Evolutionary conservation across 2,113 vertebrate genomes (phyloP).

Genomic region (Albula glossodonta): DNA sequence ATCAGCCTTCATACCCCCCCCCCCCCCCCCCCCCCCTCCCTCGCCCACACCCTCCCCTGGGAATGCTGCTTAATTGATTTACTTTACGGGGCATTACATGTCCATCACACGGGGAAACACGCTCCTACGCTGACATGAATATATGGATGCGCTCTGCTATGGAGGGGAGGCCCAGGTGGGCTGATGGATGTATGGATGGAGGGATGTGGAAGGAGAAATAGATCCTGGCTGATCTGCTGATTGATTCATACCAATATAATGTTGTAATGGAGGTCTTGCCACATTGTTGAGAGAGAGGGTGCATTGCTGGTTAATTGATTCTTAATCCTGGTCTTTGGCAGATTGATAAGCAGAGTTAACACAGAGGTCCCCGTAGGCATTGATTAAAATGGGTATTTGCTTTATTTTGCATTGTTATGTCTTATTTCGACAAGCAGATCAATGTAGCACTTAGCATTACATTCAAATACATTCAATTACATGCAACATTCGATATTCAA

Average conservation of each 20-base stretch:
- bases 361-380: background rate
- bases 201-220: background rate
- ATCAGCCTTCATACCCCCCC: no score
- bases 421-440: background rate
- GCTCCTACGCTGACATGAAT: background rate
- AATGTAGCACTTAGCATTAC: background rate
- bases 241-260: slow-evolving; percentile 5
- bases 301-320: background rate
- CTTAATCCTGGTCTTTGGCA: no score
- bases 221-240: background rate
- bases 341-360: background rate
- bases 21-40: background rate
- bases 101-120: slow-evolving; percentile 47
- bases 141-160: background rate
- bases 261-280: background rate
- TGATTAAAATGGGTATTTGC: background rate
- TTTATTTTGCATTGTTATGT: background rate
- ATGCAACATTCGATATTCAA: no score
- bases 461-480: no score
- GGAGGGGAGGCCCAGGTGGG: background rate
- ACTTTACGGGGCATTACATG: slow-evolving; percentile 54
- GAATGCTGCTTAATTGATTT: slow-evolving; percentile 65
- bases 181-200: background rate
- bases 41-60: slow-evolving; percentile 31
- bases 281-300: background rate